phyloP scores from a whole-genome alignment of 2,113 vertebrate species.

The Machaerirhynchus nigripectus region DNA sequence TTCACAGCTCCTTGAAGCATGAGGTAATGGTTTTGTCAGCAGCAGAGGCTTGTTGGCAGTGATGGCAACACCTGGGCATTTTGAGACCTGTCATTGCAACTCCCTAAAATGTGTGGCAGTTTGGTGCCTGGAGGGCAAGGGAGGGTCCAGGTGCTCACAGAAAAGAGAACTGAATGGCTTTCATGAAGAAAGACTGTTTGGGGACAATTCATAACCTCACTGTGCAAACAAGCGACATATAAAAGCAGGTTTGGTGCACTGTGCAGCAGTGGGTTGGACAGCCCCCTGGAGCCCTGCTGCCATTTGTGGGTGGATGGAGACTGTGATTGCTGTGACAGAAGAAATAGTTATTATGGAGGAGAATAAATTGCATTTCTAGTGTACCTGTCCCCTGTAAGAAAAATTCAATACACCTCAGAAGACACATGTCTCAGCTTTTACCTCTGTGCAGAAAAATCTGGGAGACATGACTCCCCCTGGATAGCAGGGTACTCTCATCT shows the following conservation, averaged over 20 bases:
- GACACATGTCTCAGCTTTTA: background rate
- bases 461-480: background rate
- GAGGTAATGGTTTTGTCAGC: background rate
- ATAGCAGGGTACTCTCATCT: background rate
- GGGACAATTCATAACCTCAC: background rate
- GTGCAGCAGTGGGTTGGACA: background rate
- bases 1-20: background rate
- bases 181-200: background rate
- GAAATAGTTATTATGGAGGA: background rate
- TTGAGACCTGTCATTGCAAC: background rate
- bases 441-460: background rate
- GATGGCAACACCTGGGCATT: background rate
- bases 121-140: background rate
- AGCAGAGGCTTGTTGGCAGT: background rate
- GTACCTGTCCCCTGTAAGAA: background rate
- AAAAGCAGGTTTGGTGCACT: background rate
- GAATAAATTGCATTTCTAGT: background rate
- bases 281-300: background rate
- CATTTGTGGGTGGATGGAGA: background rate
- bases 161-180: background rate
- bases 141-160: too few relatives aligned
- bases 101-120: background rate
- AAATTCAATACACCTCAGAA: background rate
- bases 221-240: accelerated
- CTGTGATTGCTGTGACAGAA: background rate